phyloP scores from a whole-genome alignment of 2,888 invertebrate genomes.

The Timema cristinae region DNA sequence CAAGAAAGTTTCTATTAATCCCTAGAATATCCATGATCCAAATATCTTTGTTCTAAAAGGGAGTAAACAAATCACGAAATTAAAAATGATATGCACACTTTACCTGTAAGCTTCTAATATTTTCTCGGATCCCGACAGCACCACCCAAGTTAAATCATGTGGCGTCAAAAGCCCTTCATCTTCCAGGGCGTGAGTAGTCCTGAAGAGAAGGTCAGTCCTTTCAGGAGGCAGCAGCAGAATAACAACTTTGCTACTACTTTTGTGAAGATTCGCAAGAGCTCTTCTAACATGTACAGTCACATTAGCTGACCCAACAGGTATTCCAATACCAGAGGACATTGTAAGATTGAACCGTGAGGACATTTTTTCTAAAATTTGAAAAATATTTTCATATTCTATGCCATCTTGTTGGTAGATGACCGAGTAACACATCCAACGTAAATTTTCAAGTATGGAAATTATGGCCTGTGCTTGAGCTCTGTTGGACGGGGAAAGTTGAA shows the following conservation, averaged over 20 bases:
- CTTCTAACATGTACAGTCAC: conserved; percentile 11
- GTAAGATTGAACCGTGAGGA: conserved; percentile 11
- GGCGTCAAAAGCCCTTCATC: conserved; percentile 27
- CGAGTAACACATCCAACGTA: conserved; percentile 27
- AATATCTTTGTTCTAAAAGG: neutral
- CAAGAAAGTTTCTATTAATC: no score
- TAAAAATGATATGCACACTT: conserved; percentile 6
- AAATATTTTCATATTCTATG: conserved; percentile 30
- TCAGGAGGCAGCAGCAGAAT: conserved; percentile 29
- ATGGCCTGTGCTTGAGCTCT: conserved; percentile 23
- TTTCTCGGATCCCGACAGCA: conserved; percentile 27
- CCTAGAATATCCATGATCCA: neutral
- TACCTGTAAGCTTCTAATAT: conserved; percentile 30
- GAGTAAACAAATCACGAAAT: neutral
- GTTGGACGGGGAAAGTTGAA: conserved; percentile 30
- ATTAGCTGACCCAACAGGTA: conserved; percentile 19
- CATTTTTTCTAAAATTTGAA: conserved; percentile 25
- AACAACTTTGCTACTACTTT: conserved; percentile 23
- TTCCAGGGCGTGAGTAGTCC: conserved; percentile 24
- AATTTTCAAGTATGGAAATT: conserved; percentile 21
- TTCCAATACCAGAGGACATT: conserved; percentile 15
- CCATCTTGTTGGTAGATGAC: conserved; percentile 30
- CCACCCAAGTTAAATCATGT: conserved; percentile 29
- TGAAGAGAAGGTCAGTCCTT: conserved; percentile 26
- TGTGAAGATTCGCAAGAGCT: conserved; percentile 16